phyloP scores from a whole-genome alignment of 2,113 vertebrate species.

The Xerus inauris region DNA sequence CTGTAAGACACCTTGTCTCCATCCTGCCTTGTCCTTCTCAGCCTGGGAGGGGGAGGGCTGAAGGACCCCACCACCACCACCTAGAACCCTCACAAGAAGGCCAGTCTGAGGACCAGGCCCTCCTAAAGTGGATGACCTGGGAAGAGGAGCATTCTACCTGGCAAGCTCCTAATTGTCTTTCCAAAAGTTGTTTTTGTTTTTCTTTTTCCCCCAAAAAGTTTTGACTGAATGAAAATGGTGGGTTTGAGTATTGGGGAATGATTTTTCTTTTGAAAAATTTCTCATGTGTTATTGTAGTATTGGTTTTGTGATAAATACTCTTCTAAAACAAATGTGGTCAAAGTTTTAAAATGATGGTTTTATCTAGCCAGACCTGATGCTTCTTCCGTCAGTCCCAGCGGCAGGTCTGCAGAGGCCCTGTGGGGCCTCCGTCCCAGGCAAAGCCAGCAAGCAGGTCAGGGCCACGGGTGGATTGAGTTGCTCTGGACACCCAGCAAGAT shows the following conservation, averaged over 20 bases:
- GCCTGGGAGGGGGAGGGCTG: not conserved
- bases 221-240: not conserved
- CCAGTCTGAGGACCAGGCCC: not conserved
- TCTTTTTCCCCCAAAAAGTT: too few species aligned
- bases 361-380: not conserved
- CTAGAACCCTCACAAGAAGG: not conserved
- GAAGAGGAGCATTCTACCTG: not conserved
- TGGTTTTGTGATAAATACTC: not conserved
- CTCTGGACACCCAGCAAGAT: not conserved
- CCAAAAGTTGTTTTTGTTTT: too few species aligned
- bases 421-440: accelerated
- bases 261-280: not conserved
- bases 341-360: not conserved
- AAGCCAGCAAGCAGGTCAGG: not conserved
- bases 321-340: not conserved
- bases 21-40: not conserved
- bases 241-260: not conserved
- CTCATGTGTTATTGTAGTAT: not conserved
- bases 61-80: too few species aligned
- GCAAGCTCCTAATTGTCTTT: not conserved
- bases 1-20: not conserved
- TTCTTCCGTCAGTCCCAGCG: not conserved
- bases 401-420: not conserved
- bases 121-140: not conserved
- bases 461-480: not conserved